These are phyloP conservation scores for Drosophila helvetica DNA, from an alignment of 2,888 invertebrate genomes.

Conservation along the genomic window DNA sequence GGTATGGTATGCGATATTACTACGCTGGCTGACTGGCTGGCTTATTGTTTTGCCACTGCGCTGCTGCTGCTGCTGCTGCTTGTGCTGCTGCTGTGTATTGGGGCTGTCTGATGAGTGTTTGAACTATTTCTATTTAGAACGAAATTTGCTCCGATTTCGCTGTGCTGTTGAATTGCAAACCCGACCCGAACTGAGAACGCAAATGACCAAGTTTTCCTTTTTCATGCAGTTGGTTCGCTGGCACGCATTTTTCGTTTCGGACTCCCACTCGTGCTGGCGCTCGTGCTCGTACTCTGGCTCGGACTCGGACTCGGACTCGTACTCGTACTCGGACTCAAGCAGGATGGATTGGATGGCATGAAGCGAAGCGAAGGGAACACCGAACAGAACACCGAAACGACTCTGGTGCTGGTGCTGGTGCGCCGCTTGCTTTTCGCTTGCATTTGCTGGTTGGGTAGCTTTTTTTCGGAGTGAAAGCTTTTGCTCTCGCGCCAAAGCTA, in stretches of 20 bases:
- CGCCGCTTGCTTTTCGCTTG: constrained; percentile 63
- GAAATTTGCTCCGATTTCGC: constrained; percentile 61
- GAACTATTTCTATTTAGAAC: constrained; percentile 17
- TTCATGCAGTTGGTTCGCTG: constrained; percentile 65
- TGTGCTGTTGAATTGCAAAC: constrained; percentile 83
- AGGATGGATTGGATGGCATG: constrained; percentile 41
- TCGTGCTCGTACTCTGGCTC: constrained; percentile 15
- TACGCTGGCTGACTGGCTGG: constrained; percentile 27
- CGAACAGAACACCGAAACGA: constrained; percentile 18
- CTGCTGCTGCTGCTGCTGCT: constrained; percentile 17
- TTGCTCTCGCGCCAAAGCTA: constrained; percentile 49
- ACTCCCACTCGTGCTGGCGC: constrained; percentile 7
- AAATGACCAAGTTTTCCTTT: constrained; percentile 77
- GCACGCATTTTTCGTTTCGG: constrained; percentile 63
- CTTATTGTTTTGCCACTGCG: constrained; percentile 45
- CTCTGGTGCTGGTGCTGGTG: constrained; percentile 39
- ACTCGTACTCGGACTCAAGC: constrained; percentile 16
- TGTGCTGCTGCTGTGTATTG: no score
- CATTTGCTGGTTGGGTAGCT: constrained; percentile 37
- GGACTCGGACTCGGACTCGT: constrained; percentile 19
- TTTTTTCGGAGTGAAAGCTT: constrained; percentile 64
- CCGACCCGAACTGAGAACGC: constrained; percentile 83
- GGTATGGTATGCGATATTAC: constrained; percentile 51
- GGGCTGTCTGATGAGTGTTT: constrained; percentile 8
- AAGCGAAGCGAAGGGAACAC: constrained; percentile 12